Base-by-base conservation (phyloP, 2,888 invertebrate genomes). In the Bugulina stolonifera region DNA sequence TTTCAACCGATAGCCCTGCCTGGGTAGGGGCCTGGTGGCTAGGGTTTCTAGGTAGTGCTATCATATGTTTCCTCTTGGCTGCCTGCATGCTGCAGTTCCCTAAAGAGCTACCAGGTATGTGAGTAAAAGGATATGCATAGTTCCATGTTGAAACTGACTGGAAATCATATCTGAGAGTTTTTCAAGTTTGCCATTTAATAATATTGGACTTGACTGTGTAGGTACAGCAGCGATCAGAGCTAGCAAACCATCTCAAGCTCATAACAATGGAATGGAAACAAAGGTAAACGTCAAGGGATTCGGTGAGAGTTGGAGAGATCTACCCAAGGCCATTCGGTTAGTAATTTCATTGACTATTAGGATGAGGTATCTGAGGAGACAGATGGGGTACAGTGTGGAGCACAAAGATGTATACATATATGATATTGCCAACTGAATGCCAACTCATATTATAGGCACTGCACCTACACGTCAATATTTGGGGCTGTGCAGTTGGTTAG, bases 71-170 rank as follows among this genome's bases (percentile, higher is more conserved):
- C 83, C 78, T 94, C 73, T 90, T 93, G 72, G 91, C 94, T 0
- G 85, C 91, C 72, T 90, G 93, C 72, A 93, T 97, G 92, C 93
- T 93, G 86, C 91, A 91, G 76, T 95, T 95, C 85, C 94, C 94
- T 73, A 89, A 90, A 77, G 88, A 89, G 25, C 82, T 93, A 72
- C 93, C 70, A 3, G 64, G 64, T 64, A 32, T 32, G 32, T 14
- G n/a, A n/a, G n/a, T n/a, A n/a, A n/a, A n/a, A n/a, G n/a, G n/a
- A n/a, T n/a, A n/a, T n/a, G n/a, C n/a, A n/a, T n/a, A n/a, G n/a
- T n/a, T n/a, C n/a, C n/a, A n/a, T n/a, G n/a, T n/a, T n/a, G n/a
- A n/a, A n/a, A n/a, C n/a, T n/a, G n/a, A n/a, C n/a, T n/a, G n/a
- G n/a, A n/a, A n/a, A n/a, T n/a, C n/a, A n/a, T n/a, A n/a, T n/a